These are phyloP conservation scores for Neotoxoptera formosana DNA, from an alignment of 1,140 invertebrate genomes.

Conservation along the genomic window DNA sequence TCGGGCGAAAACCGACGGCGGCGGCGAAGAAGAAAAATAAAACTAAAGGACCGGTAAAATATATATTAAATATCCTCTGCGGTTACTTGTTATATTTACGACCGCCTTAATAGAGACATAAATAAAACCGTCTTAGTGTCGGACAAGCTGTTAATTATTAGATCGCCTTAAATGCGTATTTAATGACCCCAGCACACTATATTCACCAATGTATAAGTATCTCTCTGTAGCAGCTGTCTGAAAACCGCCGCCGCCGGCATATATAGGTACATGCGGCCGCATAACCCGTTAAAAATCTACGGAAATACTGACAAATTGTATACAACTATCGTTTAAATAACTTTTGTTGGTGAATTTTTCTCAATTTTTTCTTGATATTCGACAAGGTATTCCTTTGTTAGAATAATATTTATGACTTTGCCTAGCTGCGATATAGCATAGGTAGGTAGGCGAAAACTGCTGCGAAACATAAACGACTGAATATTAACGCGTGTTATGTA, in stretches of 20 bases:
- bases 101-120: slow-evolving; percentile 57
- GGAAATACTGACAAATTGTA: slow-evolving; percentile 19
- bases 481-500: neutral
- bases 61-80: slow-evolving; percentile 48
- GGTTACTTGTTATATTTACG: slow-evolving; percentile 55
- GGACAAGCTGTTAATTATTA: slow-evolving; percentile 57
- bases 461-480: neutral
- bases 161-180: slow-evolving; percentile 57
- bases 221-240: slow-evolving; percentile 37
- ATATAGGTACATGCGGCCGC: neutral
- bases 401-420: neutral
- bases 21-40: neutral
- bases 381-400: neutral
- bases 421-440: neutral
- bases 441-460: neutral
- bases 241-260: slow-evolving; percentile 25
- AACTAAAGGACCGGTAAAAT: slow-evolving; percentile 36
- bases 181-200: slow-evolving; percentile 34
- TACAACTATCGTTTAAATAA: neutral
- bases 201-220: slow-evolving; percentile 30
- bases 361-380: neutral
- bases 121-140: slow-evolving; percentile 56
- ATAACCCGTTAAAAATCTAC: slow-evolving; percentile 15
- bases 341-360: neutral
- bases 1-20: slow-evolving; percentile 9